Percentiles rank a stretch among this genome's conserved stretches.
phyloP scores from a whole-genome alignment of 2,113 vertebrate species.

The Dolichotis patagonum region DNA sequence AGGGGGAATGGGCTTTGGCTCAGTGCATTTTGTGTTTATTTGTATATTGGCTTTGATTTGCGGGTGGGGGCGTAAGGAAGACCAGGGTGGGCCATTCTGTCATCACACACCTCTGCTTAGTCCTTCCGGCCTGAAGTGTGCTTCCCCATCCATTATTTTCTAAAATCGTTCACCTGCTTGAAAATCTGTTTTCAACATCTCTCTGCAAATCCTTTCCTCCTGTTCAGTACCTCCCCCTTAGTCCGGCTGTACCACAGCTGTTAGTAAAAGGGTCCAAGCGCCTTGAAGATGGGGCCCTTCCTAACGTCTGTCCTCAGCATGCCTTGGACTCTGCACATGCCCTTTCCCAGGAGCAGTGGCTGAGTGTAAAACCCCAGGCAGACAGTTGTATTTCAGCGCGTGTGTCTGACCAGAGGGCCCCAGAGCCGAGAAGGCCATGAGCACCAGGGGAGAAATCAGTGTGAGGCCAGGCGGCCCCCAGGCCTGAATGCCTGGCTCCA shows the following conservation, averaged over 20 bases:
- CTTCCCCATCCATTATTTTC: fast-evolving
- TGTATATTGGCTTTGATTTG: neutral
- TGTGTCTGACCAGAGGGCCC: neutral
- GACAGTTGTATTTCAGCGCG: neutral
- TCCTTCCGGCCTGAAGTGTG: fast-evolving
- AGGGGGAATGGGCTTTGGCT: neutral
- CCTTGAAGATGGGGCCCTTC: neutral
- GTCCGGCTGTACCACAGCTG: fast-evolving
- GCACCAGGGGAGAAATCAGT: neutral
- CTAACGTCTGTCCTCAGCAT: fast-evolving
- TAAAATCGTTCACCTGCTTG: neutral
- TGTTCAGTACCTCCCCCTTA: fast-evolving
- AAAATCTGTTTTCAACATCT: neutral
- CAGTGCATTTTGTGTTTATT: fast-evolving
- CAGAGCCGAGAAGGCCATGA: neutral
- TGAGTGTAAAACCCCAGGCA: neutral
- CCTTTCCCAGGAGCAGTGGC: too few relatives aligned
- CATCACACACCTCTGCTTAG: neutral
- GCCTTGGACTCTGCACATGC: fast-evolving
- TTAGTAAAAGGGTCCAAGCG: neutral
- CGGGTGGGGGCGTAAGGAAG: neutral
- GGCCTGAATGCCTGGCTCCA: neutral
- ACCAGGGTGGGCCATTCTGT: fast-evolving
- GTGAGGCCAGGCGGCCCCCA: too few relatives aligned
- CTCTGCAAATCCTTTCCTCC: neutral